Base-by-base conservation (phyloP, 2,888 invertebrate genomes). In the Caenorhabditis sulstoni region DNA sequence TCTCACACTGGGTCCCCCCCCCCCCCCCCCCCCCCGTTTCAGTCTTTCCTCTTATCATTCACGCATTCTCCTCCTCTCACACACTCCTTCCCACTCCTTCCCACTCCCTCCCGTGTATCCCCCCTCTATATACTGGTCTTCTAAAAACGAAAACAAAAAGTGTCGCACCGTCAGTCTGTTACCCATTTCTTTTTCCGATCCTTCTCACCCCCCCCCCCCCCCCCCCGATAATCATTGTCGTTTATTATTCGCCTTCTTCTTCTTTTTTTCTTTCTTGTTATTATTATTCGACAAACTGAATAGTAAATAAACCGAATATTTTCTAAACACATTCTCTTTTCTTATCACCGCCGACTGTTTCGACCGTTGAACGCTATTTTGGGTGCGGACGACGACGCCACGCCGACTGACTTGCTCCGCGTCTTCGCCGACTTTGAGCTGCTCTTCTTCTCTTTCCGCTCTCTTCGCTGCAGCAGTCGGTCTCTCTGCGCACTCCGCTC, bases 401-500 rank as follows among this genome's bases (percentile, higher is more conserved):
- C 68, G 23, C 61, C 68, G 50, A 76, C 76, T 61, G 78, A 78
- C 47, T 78, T 78, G 61, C 78, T 78, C 23, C 78, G 39, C 1
- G 35, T 50, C 14, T 58, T 50, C 53, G 50, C 50, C 47, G 50
- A n/a, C 44, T 57, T 62, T 7, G 29, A 29, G 29, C 29, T 7
- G 3, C 49, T 35, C 23, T 73, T 67, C n/a, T 64, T 53, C 20
- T 73, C 55, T 50, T 80, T 80, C 49, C 70, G 71, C 44, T 81
- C 76, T 45, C 79, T 44, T 29, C 81, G 64, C 49, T 87, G 86
- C 16, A 86, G 57, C 0, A 82, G 68, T 20, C 87, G 81, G 70
- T 87, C 87, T 23, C 86, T 61, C 58, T 87, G 86, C 12, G 85
- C 85, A 73, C 85, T 85, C 62, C 87, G 39, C n/a, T 84, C 84